Evolutionary conservation across 2,113 vertebrate genomes (phyloP).

Genomic region (Grallaria varia): DNA sequence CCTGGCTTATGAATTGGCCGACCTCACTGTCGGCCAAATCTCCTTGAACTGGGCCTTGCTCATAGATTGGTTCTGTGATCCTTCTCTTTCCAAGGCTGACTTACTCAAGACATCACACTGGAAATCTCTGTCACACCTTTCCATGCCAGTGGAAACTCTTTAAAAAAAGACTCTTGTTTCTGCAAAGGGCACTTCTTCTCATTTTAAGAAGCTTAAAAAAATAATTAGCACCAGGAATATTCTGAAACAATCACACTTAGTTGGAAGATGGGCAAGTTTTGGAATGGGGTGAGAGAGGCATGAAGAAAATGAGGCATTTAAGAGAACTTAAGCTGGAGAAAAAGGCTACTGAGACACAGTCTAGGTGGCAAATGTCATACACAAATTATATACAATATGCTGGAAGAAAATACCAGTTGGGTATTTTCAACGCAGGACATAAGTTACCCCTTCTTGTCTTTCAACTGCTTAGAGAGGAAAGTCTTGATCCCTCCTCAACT

Average conservation of each 20-base stretch:
- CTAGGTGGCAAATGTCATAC: neutral
- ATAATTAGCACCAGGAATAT: neutral
- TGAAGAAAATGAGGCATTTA: neutral
- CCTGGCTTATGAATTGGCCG: neutral
- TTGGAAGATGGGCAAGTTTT: neutral
- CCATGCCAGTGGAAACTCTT: neutral
- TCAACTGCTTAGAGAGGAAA: neutral
- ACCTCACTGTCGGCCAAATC: neutral
- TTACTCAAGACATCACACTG: neutral
- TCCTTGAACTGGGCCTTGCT: neutral
- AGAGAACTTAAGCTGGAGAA: neutral
- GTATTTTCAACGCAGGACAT: neutral
- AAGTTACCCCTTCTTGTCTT: neutral
- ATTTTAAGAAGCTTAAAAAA: neutral
- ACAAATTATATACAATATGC: rapidly evolving
- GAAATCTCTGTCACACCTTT: neutral
- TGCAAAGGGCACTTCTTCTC: neutral
- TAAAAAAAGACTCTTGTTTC: neutral
- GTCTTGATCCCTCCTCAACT: neutral
- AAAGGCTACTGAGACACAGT: neutral
- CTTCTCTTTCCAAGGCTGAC: neutral
- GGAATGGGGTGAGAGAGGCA: neutral
- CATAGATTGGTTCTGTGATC: neutral
- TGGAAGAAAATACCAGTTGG: neutral
- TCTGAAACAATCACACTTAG: neutral